Conservation (phyloP, 2,888 invertebrate species). For the Philereme vetulata region DNA sequence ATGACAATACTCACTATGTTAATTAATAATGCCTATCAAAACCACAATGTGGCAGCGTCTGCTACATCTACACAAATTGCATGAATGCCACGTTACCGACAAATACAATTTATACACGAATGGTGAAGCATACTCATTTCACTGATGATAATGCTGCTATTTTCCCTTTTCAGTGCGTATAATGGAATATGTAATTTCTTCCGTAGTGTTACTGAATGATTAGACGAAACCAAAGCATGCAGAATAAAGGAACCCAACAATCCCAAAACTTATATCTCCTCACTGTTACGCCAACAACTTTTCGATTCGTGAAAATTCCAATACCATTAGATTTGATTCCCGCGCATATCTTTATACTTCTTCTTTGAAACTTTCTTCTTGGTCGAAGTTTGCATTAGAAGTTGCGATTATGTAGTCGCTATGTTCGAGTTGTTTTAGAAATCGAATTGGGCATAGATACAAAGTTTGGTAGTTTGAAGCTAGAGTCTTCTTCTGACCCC, state of each 20-base stretch:
- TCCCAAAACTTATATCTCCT: slow-evolving; percentile 58
- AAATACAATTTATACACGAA: slow-evolving; percentile 34
- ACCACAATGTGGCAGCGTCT: slow-evolving; percentile 60
- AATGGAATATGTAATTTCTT: slow-evolving; percentile 43
- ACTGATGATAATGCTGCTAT: slow-evolving; percentile 37
- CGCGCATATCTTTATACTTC: slow-evolving; percentile 76
- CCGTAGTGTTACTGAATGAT: slow-evolving; percentile 65
- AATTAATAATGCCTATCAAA: slow-evolving; percentile 55
- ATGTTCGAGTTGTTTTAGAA: slow-evolving; percentile 76
- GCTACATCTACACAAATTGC: slow-evolving; percentile 71
- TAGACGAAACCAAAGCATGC: slow-evolving; percentile 69
- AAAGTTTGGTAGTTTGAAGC: slow-evolving; percentile 77
- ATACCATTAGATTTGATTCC: slow-evolving; percentile 74
- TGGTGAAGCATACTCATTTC: slow-evolving; percentile 23
- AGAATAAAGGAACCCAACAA: slow-evolving; percentile 62
- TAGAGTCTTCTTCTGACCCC: slow-evolving; percentile 77
- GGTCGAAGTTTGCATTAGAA: slow-evolving; percentile 80
- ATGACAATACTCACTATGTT: slow-evolving; percentile 52
- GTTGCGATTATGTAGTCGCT: slow-evolving; percentile 80
- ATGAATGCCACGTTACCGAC: slow-evolving; percentile 65
- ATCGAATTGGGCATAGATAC: slow-evolving; percentile 75
- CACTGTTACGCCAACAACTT: slow-evolving; percentile 59
- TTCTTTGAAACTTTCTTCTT: slow-evolving; percentile 76
- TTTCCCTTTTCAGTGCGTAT: slow-evolving; percentile 50
- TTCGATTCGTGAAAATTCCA: slow-evolving; percentile 82